phyloP scores from a whole-genome alignment of 2,888 invertebrate species.

The Campoplex nolae region DNA sequence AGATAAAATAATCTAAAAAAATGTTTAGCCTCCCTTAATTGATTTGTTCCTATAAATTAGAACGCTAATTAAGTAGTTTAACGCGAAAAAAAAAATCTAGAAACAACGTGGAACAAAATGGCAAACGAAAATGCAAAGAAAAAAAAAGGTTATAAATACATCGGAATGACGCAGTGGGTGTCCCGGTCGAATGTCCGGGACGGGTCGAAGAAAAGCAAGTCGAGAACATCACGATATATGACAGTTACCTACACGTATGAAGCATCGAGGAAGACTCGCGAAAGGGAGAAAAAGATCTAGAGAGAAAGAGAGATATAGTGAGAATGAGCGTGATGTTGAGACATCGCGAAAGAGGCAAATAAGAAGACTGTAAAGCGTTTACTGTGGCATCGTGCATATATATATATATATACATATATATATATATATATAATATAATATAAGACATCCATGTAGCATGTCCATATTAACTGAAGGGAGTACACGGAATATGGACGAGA shows the following conservation, averaged over 20 bases:
- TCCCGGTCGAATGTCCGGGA: slow-evolving; percentile 21
- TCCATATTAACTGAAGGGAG: slow-evolving; percentile 34
- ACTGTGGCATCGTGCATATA: slow-evolving; percentile 34
- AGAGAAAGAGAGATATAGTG: not conserved
- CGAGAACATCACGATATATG: slow-evolving; percentile 10
- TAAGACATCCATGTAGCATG: not conserved
- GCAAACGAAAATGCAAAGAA: not conserved
- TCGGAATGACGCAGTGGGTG: slow-evolving; percentile 6
- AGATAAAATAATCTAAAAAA: too few relatives aligned
- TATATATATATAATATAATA: too few relatives aligned
- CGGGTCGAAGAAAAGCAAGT: not conserved
- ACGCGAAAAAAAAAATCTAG: not conserved
- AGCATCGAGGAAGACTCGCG: slow-evolving; percentile 9
- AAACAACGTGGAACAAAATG: not conserved
- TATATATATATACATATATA: too few relatives aligned
- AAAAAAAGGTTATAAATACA: not conserved
- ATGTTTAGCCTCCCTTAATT: too few relatives aligned
- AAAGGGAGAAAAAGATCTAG: slow-evolving; percentile 8
- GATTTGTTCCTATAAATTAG: not conserved
- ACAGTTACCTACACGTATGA: not conserved
- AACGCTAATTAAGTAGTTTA: not conserved
- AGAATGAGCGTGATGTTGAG: slow-evolving; percentile 56
- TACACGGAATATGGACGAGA: slow-evolving; percentile 38
- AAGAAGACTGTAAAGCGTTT: slow-evolving; percentile 61
- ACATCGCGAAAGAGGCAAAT: slow-evolving; percentile 59